These are phyloP conservation scores for Aselliscus stoliczkanus DNA, from an alignment of 2,797 vertebrate species.

Conservation along the genomic window DNA sequence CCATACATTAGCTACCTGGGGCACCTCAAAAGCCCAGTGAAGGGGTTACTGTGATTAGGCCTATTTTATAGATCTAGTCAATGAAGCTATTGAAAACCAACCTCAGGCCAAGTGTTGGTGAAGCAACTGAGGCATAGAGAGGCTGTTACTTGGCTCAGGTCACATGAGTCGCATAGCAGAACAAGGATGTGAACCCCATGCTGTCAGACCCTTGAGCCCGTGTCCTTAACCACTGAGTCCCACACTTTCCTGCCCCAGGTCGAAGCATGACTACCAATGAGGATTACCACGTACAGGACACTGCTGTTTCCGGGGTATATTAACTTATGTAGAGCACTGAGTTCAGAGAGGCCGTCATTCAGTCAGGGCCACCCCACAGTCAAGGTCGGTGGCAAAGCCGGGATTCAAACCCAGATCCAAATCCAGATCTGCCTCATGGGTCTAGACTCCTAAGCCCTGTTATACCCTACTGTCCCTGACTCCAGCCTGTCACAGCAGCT, in stretches of 20 bases:
- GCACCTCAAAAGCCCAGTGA: not conserved
- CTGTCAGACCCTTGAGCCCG: not conserved
- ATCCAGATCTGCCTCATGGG: not conserved
- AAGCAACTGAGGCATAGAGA: not conserved
- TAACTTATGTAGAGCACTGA: accelerated
- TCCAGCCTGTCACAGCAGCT: not conserved
- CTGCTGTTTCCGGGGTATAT: accelerated
- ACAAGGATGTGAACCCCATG: not conserved
- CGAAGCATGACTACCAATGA: accelerated
- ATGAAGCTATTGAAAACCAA: not conserved
- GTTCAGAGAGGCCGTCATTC: not conserved
- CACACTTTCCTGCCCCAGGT: not conserved
- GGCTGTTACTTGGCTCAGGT: not conserved
- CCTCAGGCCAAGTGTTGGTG: not conserved
- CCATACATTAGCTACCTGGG: not conserved
- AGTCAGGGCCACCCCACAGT: not conserved
- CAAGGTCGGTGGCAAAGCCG: not conserved
- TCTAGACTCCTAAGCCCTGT: not conserved
- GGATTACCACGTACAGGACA: accelerated
- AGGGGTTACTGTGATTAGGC: not conserved
- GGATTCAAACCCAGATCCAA: not conserved
- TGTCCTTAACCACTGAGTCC: not conserved
- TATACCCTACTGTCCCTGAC: not conserved
- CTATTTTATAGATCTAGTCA: not conserved
- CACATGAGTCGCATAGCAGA: not conserved